A percentile compares a stretch with the other conserved stretches of the same genome.
Evolutionary conservation across 2,888 invertebrate genomes (phyloP).

Genomic region (Hydropsyche betteni): DNA sequence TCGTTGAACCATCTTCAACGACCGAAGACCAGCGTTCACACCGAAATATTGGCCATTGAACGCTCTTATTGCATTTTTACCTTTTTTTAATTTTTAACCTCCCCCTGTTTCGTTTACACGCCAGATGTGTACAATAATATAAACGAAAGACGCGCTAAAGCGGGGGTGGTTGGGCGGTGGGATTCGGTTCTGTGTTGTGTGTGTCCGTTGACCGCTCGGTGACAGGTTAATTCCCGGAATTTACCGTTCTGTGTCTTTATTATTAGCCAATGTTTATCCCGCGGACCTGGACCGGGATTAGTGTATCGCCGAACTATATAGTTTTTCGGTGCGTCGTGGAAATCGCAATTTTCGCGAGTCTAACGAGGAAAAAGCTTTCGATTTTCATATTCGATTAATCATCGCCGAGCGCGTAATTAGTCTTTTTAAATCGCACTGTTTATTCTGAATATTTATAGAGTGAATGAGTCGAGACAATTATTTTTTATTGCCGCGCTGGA

Average conservation of each 20-base stretch:
- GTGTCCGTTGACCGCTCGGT: conserved; percentile 40
- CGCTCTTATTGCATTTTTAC: background rate
- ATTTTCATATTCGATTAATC: too few relatives aligned
- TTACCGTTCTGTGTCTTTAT: conserved; percentile 45
- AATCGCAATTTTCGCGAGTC: too few relatives aligned
- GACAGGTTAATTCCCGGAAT: conserved; percentile 46
- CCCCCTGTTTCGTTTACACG: background rate
- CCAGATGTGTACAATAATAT: background rate
- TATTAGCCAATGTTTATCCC: conserved; percentile 44
- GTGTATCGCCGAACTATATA: conserved; percentile 25
- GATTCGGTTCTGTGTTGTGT: conserved; percentile 14
- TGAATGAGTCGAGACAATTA: too few relatives aligned
- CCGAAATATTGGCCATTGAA: background rate
- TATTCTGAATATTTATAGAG: too few relatives aligned
- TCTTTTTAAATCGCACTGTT: too few relatives aligned
- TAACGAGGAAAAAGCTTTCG: too few relatives aligned
- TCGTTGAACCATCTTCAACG: conserved; percentile 9
- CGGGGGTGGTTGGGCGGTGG: background rate
- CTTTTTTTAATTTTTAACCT: background rate
- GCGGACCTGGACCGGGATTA: conserved; percentile 30
- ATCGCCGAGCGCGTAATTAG: too few relatives aligned
- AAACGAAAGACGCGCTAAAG: too few relatives aligned
- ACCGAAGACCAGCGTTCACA: background rate
- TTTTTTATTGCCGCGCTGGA: too few relatives aligned
- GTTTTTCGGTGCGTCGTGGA: background rate